Conservation (phyloP, 2,888 invertebrate species). For the Drosophila greeni region DNA sequence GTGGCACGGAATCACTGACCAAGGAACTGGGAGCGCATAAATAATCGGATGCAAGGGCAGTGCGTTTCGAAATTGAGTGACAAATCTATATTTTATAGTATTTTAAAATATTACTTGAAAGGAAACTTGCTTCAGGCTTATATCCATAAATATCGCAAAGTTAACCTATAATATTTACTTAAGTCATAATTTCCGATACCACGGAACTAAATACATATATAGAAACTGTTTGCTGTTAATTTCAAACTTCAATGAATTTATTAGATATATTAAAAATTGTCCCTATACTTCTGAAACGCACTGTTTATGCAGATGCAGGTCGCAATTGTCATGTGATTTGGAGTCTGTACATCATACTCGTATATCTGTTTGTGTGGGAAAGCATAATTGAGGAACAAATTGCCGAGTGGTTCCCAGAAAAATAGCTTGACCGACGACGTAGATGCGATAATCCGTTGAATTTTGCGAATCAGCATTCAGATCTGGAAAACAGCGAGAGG, state of each 20-base stretch:
- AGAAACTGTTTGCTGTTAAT: not conserved
- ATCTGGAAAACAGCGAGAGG: not conserved
- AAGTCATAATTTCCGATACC: not conserved
- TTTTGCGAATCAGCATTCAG: slow-evolving; percentile 1
- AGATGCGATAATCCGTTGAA: slow-evolving; percentile 15
- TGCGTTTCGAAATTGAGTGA: not conserved
- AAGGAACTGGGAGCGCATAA: slow-evolving; percentile 20
- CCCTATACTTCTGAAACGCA: slow-evolving; percentile 1
- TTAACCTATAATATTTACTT: not conserved
- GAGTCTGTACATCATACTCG: slow-evolving; percentile 22
- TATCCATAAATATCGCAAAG: not conserved
- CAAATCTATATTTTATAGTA: not conserved
- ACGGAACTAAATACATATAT: not conserved
- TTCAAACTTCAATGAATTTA: no score
- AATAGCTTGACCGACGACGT: slow-evolving; percentile 9
- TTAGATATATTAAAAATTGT: not conserved
- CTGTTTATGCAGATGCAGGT: slow-evolving; percentile 23
- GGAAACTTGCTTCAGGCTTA: not conserved
- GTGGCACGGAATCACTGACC: slow-evolving; percentile 30
- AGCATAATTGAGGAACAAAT: slow-evolving; percentile 34
- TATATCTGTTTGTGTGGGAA: slow-evolving; percentile 20
- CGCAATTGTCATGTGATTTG: slow-evolving; percentile 33
- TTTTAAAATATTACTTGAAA: no score
- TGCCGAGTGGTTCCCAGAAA: slow-evolving; percentile 33
- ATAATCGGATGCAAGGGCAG: slow-evolving; percentile 17